A percentile compares a stretch with the other conserved stretches of the same genome.
These are phyloP conservation scores for Bombus pascuorum DNA, from an alignment of 1,140 invertebrate genomes.

Conservation along the genomic window DNA sequence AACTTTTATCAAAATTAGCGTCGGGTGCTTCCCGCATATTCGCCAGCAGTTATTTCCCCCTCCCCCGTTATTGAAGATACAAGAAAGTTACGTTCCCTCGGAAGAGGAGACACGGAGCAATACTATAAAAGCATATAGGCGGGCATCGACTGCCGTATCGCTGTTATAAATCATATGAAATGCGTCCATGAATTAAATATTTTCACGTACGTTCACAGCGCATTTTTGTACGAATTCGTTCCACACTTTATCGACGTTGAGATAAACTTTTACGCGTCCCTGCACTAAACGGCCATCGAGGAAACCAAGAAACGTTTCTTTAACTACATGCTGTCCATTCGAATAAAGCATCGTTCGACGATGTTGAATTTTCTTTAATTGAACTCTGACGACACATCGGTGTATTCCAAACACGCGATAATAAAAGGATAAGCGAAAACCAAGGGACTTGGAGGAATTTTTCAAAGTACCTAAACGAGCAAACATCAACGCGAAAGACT, in stretches of 20 bases:
- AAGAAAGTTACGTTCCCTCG: not conserved
- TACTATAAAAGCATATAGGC: slow-evolving; percentile 17
- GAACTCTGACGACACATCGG: too few relatives aligned
- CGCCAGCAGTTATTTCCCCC: not conserved
- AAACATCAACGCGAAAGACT: not conserved
- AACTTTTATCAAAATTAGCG: slow-evolving; percentile 31
- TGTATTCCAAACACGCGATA: too few relatives aligned
- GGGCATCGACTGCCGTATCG: slow-evolving; percentile 17
- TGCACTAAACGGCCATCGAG: not conserved
- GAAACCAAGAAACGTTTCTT: not conserved
- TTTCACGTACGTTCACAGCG: not conserved
- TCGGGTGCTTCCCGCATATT: not conserved
- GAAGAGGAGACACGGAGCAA: slow-evolving; percentile 1
- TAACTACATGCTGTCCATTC: not conserved
- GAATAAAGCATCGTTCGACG: not conserved
- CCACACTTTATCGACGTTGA: slow-evolving; percentile 12
- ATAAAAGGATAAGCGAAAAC: too few relatives aligned
- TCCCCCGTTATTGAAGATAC: not conserved
- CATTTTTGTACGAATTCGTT: not conserved
- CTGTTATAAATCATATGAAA: slow-evolving; percentile 9
- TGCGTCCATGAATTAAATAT: slow-evolving; percentile 35
- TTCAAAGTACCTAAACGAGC: too few relatives aligned
- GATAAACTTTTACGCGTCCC: slow-evolving; percentile 18
- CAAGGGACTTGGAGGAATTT: too few relatives aligned
- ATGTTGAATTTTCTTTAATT: not conserved